Base-by-base conservation (phyloP, 2,113 vertebrate genomes). In the Hystrix brachyura region DNA sequence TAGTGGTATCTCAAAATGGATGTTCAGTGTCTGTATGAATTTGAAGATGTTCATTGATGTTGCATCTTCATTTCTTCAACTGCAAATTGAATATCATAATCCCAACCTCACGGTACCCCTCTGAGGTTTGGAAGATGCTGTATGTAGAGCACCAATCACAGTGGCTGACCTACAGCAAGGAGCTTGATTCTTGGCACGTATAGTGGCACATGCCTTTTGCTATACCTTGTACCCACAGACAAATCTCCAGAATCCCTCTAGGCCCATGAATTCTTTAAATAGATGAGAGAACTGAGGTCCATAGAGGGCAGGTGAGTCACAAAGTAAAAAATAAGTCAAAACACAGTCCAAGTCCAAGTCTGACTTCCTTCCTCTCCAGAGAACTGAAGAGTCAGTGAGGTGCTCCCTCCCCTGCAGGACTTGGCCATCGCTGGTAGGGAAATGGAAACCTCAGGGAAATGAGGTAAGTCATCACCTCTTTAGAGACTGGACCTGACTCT, bases 381-480 rank as follows among this genome's bases (percentile, higher is more conserved):
- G 78, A 83, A 79, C 79, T 21, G 8, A 60, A 72, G 53, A 79
- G 38, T 67, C 69, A 51, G 43, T n/a, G 43, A 94, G 59, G 69
- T 55, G 7, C 55, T 87, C 64, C 53, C 32, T 72, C 11, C 59
- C 55, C 76, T 71, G 65, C 2, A 91, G 60, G 43, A 80, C 76
- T 86, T 95, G 95, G 90, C 95, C 25, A 29, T 79, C 62, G 21
- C 74, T 76, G 53, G 72, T 84, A 86, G 87, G 80, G 76, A 72
- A 93, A 59, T 94, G 93, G 94, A 97, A 97, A 95, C 48, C 64
- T 80, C 3, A 0, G 46, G 87, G 78, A 32, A 59, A 48, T 97
- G 87, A 94, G 74, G 43, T 74, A 81, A 97, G 87, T 78, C 81
- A 69, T 95, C 78, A 76, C 95, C 76, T 89, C 78, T 96, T 96